Conservation (phyloP, 2,888 invertebrate genomes). For the Netelia inedita region DNA sequence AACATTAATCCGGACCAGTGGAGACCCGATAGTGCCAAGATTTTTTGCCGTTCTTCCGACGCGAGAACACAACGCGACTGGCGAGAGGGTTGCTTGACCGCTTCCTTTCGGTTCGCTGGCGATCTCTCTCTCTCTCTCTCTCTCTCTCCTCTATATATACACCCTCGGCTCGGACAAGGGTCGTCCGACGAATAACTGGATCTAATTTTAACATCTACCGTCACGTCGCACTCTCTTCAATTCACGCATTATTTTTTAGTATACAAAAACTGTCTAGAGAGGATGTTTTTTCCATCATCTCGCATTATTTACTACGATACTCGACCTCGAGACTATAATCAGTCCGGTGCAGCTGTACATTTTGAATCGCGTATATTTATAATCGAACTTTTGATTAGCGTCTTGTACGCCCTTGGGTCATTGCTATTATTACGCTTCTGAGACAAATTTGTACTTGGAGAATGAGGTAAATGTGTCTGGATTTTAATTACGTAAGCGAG, state of each 20-base stretch:
- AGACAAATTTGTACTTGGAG: too few relatives aligned
- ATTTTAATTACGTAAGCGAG: too few relatives aligned
- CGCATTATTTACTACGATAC: background rate
- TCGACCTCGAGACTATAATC: background rate
- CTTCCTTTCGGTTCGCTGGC: constrained; percentile 49
- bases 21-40: constrained; percentile 69
- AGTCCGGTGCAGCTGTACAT: background rate
- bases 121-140: constrained; percentile 18
- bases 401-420: too few relatives aligned
- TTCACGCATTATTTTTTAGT: constrained; percentile 27
- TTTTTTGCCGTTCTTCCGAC: constrained; percentile 66
- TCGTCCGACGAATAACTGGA: constrained; percentile 58
- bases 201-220: constrained; percentile 66
- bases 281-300: background rate
- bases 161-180: constrained; percentile 47
- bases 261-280: background rate
- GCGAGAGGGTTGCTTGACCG: constrained; percentile 52
- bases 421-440: too few relatives aligned
- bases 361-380: background rate
- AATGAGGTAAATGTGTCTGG: too few relatives aligned
- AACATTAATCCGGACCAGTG: constrained; percentile 70
- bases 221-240: constrained; percentile 53
- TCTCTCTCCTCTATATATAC: constrained; percentile 15
- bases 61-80: constrained; percentile 38
- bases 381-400: background rate